Evolutionary conservation across 2,888 invertebrate species (phyloP), one percentile per base, ranked within the genome.

Genomic region (Galerucella calmariensis): DNA sequence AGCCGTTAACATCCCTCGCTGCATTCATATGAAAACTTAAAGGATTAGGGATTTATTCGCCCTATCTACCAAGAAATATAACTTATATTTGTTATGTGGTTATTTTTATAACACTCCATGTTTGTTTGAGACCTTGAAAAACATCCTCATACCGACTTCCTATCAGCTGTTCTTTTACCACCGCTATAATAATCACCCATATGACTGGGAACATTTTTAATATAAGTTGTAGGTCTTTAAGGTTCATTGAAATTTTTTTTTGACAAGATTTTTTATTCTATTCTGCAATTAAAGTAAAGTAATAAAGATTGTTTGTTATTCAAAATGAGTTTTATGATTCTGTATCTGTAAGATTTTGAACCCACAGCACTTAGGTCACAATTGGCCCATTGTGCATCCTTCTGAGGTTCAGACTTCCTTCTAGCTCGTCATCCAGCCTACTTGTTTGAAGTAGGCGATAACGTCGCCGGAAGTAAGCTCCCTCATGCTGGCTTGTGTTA

Each of bases 101-200:
- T 72, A 67, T 65, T 72, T 72, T 61, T 65, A 72, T 59, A 72
- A 58, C 67, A 66, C 58, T 46, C 16, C 20, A 35, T 59, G 66
- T 72, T 66, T 35, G 66, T 11, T 16, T 58, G 46, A 71, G 71
- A 46, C 65, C 58, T 48, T 46, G 44, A 65, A 65, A 71, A 65
- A 41, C 71, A 44, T 58, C 56, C 62, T 66, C 44, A 44, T 67
- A 35, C 46, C 66, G 51, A 69, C 69, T 73, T 73, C 69, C 69
- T 20, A 73, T 73, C 73, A 73, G 73, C 73, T 73, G 73, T 67
- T 67, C 4, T 51, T 48, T n/a, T 27, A 58, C 65, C 62, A 72
- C 67, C 14, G 35, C 61, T 27, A 61, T 61, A 20, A 61, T 61
- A 61, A 35, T 61, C 35, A 61, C 35, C 35, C 61, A n/a, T 61